Base-by-base conservation (phyloP, 2,113 vertebrate species). In the Nothoprocta pentlandii region DNA sequence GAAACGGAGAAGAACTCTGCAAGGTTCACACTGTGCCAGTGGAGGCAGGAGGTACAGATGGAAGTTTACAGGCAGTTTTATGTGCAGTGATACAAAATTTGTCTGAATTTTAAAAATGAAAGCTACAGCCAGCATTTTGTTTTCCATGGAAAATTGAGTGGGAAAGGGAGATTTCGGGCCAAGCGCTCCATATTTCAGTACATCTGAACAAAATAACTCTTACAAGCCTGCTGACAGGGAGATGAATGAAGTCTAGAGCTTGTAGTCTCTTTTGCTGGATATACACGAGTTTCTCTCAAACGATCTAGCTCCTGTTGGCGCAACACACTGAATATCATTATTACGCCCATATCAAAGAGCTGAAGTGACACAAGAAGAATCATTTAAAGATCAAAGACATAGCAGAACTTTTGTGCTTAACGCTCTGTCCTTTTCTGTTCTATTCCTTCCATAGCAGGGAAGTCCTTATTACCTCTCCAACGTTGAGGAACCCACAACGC, bases 41-140 rank as follows among this genome's bases (percentile, higher is more conserved):
- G 58, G 84, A 96, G 80, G 86, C 94, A 95, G 93, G 94, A 92
- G 90, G 90, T 90, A 36, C 87, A 94, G 92, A 89, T 87, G 85
- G 94, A 95, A 93, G 82, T 89, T 93, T 94, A 93, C 70, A 84
- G 73, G 80, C 83, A 93, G 80, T n/a, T 88, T 90, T 89, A 84
- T 92, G 80, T 62, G 53, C 73, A 84, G 47, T 36, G 34, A 90
- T 79, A 87, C 32, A 69, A 84, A 94, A 91, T 92, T 79, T 90
- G 73, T 53, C 66, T 88, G 62, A 75, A 71, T 90, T 90, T 80
- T 22, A 14, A 68, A 96, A 92, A 49, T n/a, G 5, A 90, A 84
- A 93, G 74, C 61, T 88, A 6, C 41, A 80, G 51, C 73, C 73
- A 79, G 16, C 19, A 36, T 90, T 89, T 85, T 85, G 78, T 94